These are phyloP conservation scores for Gymnocephalus cernua DNA, from an alignment of 2,113 vertebrate species.

Conservation along the genomic window DNA sequence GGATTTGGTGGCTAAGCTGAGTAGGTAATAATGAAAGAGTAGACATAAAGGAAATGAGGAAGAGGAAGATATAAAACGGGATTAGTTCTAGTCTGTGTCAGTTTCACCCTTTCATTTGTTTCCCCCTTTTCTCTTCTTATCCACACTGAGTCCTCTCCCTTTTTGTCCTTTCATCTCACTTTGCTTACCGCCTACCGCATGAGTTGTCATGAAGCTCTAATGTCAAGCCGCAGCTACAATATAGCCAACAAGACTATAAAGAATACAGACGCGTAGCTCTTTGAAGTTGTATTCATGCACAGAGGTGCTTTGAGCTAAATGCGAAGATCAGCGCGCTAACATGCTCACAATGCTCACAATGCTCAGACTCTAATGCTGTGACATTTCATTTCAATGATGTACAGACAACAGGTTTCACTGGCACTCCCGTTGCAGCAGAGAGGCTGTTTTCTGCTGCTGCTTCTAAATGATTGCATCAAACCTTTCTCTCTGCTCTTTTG, in stretches of 20 bases:
- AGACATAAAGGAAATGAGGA: conserved; percentile 35
- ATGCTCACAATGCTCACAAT: background rate
- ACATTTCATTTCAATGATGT: background rate
- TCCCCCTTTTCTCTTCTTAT: background rate
- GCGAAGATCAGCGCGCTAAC: background rate
- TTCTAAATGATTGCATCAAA: background rate
- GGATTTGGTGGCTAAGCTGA: background rate
- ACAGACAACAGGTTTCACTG: background rate
- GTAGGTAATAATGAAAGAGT: conserved; percentile 34
- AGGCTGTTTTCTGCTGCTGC: background rate
- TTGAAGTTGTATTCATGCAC: background rate
- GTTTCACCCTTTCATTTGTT: conserved; percentile 21
- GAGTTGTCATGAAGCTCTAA: background rate
- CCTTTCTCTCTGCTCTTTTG: background rate
- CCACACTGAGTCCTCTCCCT: background rate
- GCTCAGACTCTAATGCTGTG: no score
- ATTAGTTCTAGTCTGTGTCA: conserved; percentile 30
- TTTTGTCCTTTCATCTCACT: conserved; percentile 23
- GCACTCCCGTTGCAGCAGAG: background rate
- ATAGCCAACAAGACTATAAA: no score
- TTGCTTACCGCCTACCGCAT: background rate
- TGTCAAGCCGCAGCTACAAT: background rate
- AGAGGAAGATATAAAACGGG: conserved; percentile 46
- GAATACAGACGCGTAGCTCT: background rate
- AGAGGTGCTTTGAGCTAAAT: background rate